phyloP scores from a whole-genome alignment of 2,888 invertebrate species.

The Chironomus tentans region DNA sequence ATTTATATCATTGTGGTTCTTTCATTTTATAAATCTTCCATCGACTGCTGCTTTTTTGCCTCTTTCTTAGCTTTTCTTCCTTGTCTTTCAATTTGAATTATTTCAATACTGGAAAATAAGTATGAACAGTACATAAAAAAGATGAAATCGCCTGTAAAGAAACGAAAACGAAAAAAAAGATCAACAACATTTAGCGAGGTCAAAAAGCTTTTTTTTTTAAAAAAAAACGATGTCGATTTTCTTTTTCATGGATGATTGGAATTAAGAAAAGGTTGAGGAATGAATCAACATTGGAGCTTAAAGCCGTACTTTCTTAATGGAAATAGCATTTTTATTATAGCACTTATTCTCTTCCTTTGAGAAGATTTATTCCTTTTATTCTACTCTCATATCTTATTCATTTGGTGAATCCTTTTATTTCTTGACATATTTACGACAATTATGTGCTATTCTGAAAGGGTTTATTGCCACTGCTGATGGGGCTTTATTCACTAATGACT shows the following conservation, averaged over 20 bases:
- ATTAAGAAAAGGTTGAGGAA: background rate
- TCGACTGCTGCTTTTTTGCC: background rate
- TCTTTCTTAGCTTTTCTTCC: background rate
- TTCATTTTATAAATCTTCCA: background rate
- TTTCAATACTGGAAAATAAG: background rate
- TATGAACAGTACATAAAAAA: background rate
- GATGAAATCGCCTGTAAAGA: background rate
- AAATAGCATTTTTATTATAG: too few species aligned
- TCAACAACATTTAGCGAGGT: conserved; percentile 23
- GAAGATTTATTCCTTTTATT: too few species aligned
- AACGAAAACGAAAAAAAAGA: background rate
- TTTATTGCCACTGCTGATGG: too few species aligned
- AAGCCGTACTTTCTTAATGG: too few species aligned
- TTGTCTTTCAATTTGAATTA: background rate
- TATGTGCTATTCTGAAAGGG: too few species aligned
- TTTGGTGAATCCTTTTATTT: too few species aligned
- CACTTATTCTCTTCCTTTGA: too few species aligned
- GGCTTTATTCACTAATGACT: too few species aligned
- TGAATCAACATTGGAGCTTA: background rate
- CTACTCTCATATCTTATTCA: too few species aligned
- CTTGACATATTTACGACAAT: too few species aligned
- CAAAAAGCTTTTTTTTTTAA: background rate
- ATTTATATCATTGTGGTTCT: background rate
- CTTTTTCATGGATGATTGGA: background rate
- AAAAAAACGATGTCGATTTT: background rate